Evolutionary conservation across 2,888 invertebrate species (phyloP), one percentile per base, ranked within the genome.

Genomic region (Gymnoscelis rufifasciata): DNA sequence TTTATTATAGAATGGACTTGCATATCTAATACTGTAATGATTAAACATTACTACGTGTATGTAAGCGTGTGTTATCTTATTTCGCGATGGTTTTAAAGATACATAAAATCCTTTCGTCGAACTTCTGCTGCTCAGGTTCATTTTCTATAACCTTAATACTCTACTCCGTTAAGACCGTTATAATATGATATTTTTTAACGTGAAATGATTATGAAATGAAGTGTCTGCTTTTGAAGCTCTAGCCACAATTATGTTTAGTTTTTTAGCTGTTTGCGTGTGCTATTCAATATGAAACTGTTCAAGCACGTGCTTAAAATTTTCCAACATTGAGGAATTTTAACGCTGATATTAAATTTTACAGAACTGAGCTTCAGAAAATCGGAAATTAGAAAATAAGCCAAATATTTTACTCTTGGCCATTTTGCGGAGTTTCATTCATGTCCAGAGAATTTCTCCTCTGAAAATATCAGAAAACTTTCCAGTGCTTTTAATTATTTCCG

Each of bases 11-110:
- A 19, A 3, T 19, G 15, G 31, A 33, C 36, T 43, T 42, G 36
- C 35, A 44, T 36, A 50, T 50, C n/a, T 31, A 28, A 41, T 38
- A 33, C 15, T 12, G 35, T 5, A 13, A 27, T 38, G 26, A 14
- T 39, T 39, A 28, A 35, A 38, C 28, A 10, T 11, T 43, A 28
- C n/a, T 13, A 15, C 8, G 30, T 51, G 39, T 51, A 54, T 55
- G 43, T 51, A 41, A 49, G 52, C 40, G 47, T 43, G 37, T 41
- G 36, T 54, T 15, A 14, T 47, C 36, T 33, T 40, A 27, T 54
- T 59, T 57, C n/a, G 58, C 52, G 52, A 57, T 43, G 29, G 29
- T 53, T 35, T 53, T 54, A 56, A 31, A 49, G 43, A 45, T 37
- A 47, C 39, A 37, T 27, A 52, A 37, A 50, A 55, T 50, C 15